Conservation (phyloP, 2,888 invertebrate species). For the Cheilosia scutellata region DNA sequence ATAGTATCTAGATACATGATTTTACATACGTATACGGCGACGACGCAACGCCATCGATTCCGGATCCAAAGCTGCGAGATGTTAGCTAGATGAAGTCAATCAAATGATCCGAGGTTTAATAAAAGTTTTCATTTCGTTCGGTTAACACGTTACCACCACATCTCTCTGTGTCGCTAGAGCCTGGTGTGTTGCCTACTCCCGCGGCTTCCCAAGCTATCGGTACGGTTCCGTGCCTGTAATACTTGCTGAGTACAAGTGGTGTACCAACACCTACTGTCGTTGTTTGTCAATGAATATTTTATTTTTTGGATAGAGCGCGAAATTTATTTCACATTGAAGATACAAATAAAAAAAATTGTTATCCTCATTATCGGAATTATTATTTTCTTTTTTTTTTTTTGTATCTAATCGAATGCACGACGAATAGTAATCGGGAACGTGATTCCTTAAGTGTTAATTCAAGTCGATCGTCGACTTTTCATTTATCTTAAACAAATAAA, state of each 20-base stretch:
- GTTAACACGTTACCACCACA: slow-evolving; percentile 58
- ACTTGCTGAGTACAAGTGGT: not conserved
- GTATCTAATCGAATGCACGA: slow-evolving; percentile 32
- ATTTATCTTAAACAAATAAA: not conserved
- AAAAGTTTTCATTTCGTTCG: slow-evolving; percentile 69
- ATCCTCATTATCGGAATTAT: not conserved
- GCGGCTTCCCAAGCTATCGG: slow-evolving; percentile 27
- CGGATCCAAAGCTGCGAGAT: slow-evolving; percentile 63
- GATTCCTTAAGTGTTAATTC: slow-evolving; percentile 24
- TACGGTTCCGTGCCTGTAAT: slow-evolving; percentile 13
- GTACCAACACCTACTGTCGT: slow-evolving; percentile 1
- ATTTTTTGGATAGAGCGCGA: slow-evolving; percentile 12
- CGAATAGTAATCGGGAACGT: slow-evolving; percentile 24
- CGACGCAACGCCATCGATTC: slow-evolving; percentile 54
- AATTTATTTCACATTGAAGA: slow-evolving; percentile 29
- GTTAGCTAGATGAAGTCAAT: slow-evolving; percentile 67
- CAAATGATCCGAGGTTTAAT: slow-evolving; percentile 67
- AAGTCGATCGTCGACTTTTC: slow-evolving; percentile 6
- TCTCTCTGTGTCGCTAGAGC: slow-evolving; percentile 29
- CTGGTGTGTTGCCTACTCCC: slow-evolving; percentile 23
- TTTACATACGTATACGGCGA: slow-evolving; percentile 29
- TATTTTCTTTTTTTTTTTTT: not conserved
- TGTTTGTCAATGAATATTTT: slow-evolving; percentile 32
- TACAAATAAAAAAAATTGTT: slow-evolving; percentile 34
- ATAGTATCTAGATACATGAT: not conserved